These are phyloP conservation scores for Trimorus sp. DNA, from an alignment of 2,888 invertebrate species.

Conservation along the genomic window DNA sequence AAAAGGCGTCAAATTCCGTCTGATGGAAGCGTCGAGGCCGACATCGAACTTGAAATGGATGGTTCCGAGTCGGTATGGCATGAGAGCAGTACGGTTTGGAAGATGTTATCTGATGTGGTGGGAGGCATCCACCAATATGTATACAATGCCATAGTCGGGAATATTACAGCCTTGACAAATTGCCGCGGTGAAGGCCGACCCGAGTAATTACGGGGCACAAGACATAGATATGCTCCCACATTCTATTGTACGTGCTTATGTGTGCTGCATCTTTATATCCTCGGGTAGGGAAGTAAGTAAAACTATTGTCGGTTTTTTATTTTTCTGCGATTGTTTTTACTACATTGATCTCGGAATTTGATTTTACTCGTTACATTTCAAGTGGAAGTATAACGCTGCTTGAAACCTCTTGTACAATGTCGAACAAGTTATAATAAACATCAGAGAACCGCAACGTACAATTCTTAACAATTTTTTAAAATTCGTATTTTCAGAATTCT, in stretches of 20 bases:
- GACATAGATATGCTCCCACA: constrained; percentile 67
- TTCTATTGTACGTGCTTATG: constrained; percentile 57
- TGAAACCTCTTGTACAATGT: too few relatives aligned
- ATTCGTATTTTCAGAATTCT: too few relatives aligned
- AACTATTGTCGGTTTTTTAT: too few relatives aligned
- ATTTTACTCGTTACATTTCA: too few relatives aligned
- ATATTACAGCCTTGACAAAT: constrained; percentile 82
- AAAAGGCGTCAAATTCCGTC: constrained; percentile 73
- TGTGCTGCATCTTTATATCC: constrained; percentile 61
- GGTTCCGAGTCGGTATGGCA: constrained; percentile 69
- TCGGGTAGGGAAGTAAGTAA: constrained; percentile 34
- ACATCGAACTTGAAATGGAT: constrained; percentile 72
- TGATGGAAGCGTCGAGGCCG: constrained; percentile 69
- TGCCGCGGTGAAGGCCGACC: constrained; percentile 80
- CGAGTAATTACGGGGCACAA: constrained; percentile 79
- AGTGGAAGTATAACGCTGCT: too few relatives aligned
- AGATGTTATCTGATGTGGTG: constrained; percentile 74
- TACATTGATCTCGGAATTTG: too few relatives aligned
- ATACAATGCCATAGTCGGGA: constrained; percentile 77
- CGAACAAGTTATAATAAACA: too few relatives aligned
- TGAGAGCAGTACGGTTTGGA: constrained; percentile 64
- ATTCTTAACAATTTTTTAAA: too few relatives aligned
- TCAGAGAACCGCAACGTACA: too few relatives aligned
- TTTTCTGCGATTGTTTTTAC: too few relatives aligned
- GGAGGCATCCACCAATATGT: constrained; percentile 79